These are phyloP conservation scores for Eulemur mongoz DNA, from an alignment of 2,797 vertebrate species.

Conservation along the genomic window DNA sequence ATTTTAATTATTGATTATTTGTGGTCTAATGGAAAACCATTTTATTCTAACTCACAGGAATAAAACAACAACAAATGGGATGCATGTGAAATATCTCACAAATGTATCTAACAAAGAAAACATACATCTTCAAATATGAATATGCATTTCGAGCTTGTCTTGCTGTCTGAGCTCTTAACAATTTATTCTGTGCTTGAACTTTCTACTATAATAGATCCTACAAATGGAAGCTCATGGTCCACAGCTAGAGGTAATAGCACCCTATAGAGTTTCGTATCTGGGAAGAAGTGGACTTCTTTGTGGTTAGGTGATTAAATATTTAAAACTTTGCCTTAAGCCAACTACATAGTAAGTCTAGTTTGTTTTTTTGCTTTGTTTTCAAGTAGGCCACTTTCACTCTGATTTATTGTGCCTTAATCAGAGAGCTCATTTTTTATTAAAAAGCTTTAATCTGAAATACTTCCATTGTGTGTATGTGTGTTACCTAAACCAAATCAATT, in stretches of 20 bases:
- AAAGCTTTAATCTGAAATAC: constrained; percentile 8
- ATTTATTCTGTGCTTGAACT: neutral
- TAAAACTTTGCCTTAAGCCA: constrained; percentile 33
- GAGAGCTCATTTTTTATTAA: constrained; percentile 27
- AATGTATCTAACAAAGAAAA: constrained; percentile 34
- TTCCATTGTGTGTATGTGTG: neutral
- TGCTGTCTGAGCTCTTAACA: neutral
- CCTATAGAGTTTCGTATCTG: neutral
- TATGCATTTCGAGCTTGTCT: neutral
- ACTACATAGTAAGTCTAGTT: neutral
- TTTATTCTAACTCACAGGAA: constrained; percentile 49
- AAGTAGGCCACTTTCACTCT: neutral
- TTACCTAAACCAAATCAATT: neutral
- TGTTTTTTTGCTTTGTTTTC: constrained; percentile 48
- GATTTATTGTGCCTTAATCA: constrained; percentile 53
- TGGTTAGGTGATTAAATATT: constrained; percentile 52
- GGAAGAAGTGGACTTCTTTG: constrained; percentile 19
- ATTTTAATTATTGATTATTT: constrained; percentile 72
- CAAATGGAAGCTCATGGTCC: neutral
- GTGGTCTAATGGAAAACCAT: neutral
- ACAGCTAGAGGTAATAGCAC: neutral
- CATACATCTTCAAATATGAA: constrained; percentile 9
- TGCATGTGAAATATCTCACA: neutral
- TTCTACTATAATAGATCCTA: neutral
- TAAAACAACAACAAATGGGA: constrained; percentile 37